These are phyloP conservation scores for Gambusia affinis DNA, from an alignment of 2,113 vertebrate genomes.

Conservation along the genomic window DNA sequence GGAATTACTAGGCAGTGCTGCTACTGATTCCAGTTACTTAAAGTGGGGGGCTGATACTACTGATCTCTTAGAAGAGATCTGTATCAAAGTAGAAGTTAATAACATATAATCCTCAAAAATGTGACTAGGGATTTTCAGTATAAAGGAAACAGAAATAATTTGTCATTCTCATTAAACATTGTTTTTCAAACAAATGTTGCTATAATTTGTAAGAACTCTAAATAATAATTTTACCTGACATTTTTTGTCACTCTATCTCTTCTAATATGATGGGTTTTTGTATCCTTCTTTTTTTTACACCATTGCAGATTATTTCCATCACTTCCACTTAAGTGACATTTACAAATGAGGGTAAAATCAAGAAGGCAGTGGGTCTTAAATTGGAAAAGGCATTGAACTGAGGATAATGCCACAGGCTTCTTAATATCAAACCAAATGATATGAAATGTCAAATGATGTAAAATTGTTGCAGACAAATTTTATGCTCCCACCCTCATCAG, in stretches of 20 bases:
- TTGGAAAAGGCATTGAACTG: slow-evolving; percentile 78
- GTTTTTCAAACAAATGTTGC: neutral
- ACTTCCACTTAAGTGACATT: slow-evolving; percentile 79
- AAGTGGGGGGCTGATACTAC: slow-evolving; percentile 25
- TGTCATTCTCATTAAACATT: neutral
- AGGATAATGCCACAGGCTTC: slow-evolving; percentile 76
- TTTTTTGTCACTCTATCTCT: neutral
- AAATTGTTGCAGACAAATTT: slow-evolving; percentile 67
- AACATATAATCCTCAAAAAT: neutral
- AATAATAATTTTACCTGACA: slow-evolving; percentile 1
- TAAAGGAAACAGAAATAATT: neutral
- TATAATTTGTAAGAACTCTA: neutral
- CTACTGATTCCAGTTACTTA: slow-evolving; percentile 18
- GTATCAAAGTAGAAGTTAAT: neutral
- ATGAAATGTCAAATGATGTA: slow-evolving; percentile 80
- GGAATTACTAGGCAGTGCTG: slow-evolving; percentile 33
- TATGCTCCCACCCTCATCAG: slow-evolving; percentile 58
- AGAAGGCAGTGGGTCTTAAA: slow-evolving; percentile 72
- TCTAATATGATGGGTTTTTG: slow-evolving; percentile 2
- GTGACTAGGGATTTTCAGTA: neutral
- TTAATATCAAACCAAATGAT: slow-evolving; percentile 78
- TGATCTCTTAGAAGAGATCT: slow-evolving; percentile 27
- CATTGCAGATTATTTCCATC: slow-evolving; percentile 72
- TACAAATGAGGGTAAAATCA: slow-evolving; percentile 79
- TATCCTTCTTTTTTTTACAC: slow-evolving; percentile 42